Evolutionary conservation across 2,113 vertebrate genomes (phyloP), one percentile per base, ranked within the genome.

Genomic region (Lontra canadensis): DNA sequence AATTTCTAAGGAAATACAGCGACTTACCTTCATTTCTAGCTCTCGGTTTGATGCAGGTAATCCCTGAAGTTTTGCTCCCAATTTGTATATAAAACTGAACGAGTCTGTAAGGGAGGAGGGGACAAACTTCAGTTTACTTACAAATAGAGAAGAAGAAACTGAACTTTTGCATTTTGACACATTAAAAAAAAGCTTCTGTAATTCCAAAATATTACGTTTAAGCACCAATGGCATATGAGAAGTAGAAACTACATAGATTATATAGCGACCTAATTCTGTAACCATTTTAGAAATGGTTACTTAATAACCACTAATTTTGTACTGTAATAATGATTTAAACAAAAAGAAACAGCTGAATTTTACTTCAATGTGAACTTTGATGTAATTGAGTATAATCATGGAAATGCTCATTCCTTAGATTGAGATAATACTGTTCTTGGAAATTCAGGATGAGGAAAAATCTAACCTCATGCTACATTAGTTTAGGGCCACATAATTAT

Each of bases 61-160:
- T 99, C 18, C 99, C 99, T 97, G 99, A 97, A 97, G 98, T 99
- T 98, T 99, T 99, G 97, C 99, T 99, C 98, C 99, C 99, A 95
- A 99, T 99, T 94, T 99, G 99, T 95, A 99, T 98, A 98, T 99
- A 99, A 99, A 99, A 99, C 49, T 99, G 99, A 98, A 99, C 99
- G 31, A 99, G 98, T 96, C 99, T 99, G 31, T 34, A 49, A 49
- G 47, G 96, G 78, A 49, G 55, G 92, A 69, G 59, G 31, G 4
- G 23, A 97, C 47, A 93, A 52, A 42, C 18, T 71, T 92, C 21
- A 95, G 87, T 96, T 95, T 94, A 92, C 39, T 94, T 81, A 89
- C 29, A 96, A 76, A 76, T 31, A 94, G 36, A 82, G 55, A 86
- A 91, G 47, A 86, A 88, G 34, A 91, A 9, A 36, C 36, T 59